Conservation (phyloP, 2,113 vertebrate genomes). For the Sinocyclocheilus anshuiensis region DNA sequence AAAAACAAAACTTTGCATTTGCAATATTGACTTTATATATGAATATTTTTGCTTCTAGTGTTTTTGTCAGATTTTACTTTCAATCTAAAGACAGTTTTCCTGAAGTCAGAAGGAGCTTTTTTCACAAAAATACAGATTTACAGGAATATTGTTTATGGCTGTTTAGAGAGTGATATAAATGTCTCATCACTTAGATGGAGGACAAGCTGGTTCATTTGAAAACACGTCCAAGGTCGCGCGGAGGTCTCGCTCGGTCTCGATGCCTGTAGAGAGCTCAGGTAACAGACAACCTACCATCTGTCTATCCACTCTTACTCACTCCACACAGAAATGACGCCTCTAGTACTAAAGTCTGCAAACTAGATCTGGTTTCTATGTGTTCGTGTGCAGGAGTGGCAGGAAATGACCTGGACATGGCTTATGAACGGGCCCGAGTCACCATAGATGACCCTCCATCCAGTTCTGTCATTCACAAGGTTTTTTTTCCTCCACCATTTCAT, state of each 20-base stretch:
- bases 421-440: conserved; percentile 78
- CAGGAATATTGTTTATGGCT: background rate
- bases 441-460: conserved; percentile 73
- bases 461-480: conserved; percentile 78
- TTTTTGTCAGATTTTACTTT: background rate
- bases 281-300: conserved; percentile 1
- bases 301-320: background rate
- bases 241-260: conserved; percentile 73
- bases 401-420: conserved; percentile 82
- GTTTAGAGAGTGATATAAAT: background rate
- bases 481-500: background rate
- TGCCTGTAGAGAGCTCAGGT: conserved; percentile 78
- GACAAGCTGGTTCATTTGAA: conserved; percentile 66
- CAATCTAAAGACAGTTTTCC: background rate
- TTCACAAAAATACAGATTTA: conserved; percentile 35
- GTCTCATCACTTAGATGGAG: conserved; percentile 63
- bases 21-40: background rate
- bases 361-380: conserved; percentile 6
- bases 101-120: background rate
- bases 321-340: background rate
- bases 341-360: background rate
- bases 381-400: conserved; percentile 55
- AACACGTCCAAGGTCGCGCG: conserved; percentile 62
- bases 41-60: background rate
- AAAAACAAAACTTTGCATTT: background rate